phyloP scores from a whole-genome alignment of 2,888 invertebrate species.

The Lasioglossum vierecki region DNA sequence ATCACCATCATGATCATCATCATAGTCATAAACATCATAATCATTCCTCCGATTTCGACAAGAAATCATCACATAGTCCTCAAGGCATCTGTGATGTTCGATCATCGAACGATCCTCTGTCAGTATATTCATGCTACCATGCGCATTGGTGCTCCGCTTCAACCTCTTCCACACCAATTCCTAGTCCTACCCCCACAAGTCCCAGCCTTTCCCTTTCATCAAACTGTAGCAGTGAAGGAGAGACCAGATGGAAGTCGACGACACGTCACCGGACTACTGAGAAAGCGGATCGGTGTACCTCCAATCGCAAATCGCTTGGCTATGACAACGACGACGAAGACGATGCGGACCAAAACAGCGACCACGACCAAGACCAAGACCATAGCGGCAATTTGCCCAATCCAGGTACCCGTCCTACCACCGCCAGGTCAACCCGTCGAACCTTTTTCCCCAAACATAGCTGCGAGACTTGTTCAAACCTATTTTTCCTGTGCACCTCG shows the following conservation, averaged over 20 bases:
- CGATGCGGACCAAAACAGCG: conserved; percentile 73
- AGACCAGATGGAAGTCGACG: conserved; percentile 68
- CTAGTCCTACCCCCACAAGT: conserved; percentile 78
- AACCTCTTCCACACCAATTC: conserved; percentile 77
- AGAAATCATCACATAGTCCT: conserved; percentile 77
- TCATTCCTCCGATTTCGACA: conserved; percentile 82
- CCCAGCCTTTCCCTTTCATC: conserved; percentile 78
- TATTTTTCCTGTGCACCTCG: conserved; percentile 60
- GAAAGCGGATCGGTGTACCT: conserved; percentile 62
- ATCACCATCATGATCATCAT: conserved; percentile 85
- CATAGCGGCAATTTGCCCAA: conserved; percentile 81
- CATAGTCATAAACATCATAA: conserved; percentile 85
- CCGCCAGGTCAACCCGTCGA: conserved; percentile 65
- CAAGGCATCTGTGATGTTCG: conserved; percentile 76
- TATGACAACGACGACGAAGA: conserved; percentile 71
- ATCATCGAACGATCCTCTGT: conserved; percentile 76
- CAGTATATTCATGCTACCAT: conserved; percentile 82
- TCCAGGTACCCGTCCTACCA: conserved; percentile 82
- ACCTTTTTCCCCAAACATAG: conserved; percentile 61
- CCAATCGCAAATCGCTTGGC: conserved; percentile 72
- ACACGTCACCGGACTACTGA: conserved; percentile 56
- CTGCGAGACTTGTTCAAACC: conserved; percentile 62
- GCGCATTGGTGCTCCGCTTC: conserved; percentile 82
- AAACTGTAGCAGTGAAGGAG: conserved; percentile 80
- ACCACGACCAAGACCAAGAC: conserved; percentile 80